Conservation (phyloP, 1,140 invertebrate species). For the Diplogasteroides magnus region DNA sequence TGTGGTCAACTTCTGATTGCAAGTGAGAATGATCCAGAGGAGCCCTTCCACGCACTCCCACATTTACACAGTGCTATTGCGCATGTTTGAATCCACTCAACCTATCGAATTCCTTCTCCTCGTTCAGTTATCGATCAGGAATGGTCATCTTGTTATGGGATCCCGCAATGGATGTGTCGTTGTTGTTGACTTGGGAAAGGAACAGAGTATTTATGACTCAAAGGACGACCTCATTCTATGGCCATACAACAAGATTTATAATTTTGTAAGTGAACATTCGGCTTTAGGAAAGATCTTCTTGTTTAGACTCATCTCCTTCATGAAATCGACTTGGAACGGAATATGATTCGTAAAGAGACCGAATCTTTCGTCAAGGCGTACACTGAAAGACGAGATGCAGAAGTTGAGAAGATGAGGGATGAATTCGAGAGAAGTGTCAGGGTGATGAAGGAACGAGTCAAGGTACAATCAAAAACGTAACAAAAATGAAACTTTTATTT, state of each 20-base stretch:
- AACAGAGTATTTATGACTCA: background rate
- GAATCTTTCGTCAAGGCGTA: background rate
- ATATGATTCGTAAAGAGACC: background rate
- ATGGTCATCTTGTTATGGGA: background rate
- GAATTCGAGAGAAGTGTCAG: background rate
- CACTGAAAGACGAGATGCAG: background rate
- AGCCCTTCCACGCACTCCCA: background rate
- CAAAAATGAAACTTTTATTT: background rate
- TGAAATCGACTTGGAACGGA: background rate
- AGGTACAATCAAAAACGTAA: no score
- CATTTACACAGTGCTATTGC: background rate
- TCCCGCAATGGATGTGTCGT: background rate
- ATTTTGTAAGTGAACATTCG: background rate
- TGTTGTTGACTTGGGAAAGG: background rate
- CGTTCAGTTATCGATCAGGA: background rate
- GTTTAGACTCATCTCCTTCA: background rate
- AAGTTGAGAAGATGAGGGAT: background rate
- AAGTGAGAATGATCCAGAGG: background rate
- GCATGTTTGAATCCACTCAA: background rate
- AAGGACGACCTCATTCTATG: background rate
- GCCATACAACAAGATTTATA: background rate
- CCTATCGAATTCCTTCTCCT: background rate
- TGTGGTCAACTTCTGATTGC: background rate
- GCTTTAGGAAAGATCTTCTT: background rate
- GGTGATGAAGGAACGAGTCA: background rate